Percentiles rank a stretch among this genome's conserved stretches.
Evolutionary conservation across 92 coral and sea anemone genomes (phyloP).

Genomic region (Porites lobata): DNA sequence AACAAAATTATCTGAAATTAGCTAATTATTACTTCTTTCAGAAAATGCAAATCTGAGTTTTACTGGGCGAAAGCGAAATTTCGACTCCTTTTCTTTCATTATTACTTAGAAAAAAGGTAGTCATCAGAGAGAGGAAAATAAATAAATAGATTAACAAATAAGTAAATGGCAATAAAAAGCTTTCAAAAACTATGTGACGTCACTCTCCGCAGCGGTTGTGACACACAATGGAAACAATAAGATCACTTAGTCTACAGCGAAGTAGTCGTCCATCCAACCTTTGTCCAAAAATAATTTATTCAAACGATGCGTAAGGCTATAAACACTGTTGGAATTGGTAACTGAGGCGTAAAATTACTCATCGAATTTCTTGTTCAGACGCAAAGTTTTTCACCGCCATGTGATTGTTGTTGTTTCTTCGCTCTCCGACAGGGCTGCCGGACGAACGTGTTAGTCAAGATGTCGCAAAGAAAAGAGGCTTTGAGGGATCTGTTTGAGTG

Average conservation of each 20-base stretch:
- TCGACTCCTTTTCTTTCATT: too few species aligned
- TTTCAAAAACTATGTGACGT: slow-evolving; percentile 32
- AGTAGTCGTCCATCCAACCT: slow-evolving; percentile 17
- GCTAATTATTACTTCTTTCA: too few species aligned
- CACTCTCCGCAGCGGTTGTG: slow-evolving; percentile 1
- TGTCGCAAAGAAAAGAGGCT: slow-evolving; percentile 42
- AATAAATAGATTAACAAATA: too few species aligned
- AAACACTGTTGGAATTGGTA: slow-evolving; percentile 35
- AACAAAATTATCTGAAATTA: background rate
- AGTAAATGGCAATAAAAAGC: too few species aligned
- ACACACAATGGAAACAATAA: slow-evolving; percentile 20
- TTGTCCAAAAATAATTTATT: slow-evolving; percentile 35
- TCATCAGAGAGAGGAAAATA: background rate
- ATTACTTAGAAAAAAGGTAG: background rate
- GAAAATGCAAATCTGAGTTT: background rate
- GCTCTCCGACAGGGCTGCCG: background rate
- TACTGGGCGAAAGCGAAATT: background rate
- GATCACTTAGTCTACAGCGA: slow-evolving; percentile 18
- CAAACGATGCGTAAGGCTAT: slow-evolving; percentile 40
- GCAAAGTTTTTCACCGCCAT: background rate
- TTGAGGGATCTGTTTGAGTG: slow-evolving; percentile 31
- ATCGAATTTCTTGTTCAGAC: background rate
- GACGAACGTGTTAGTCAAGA: background rate
- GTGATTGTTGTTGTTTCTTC: background rate
- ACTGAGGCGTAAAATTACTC: slow-evolving; percentile 31